Base-by-base conservation (phyloP, 1,140 invertebrate species). In the Hycleus phaleratus region DNA sequence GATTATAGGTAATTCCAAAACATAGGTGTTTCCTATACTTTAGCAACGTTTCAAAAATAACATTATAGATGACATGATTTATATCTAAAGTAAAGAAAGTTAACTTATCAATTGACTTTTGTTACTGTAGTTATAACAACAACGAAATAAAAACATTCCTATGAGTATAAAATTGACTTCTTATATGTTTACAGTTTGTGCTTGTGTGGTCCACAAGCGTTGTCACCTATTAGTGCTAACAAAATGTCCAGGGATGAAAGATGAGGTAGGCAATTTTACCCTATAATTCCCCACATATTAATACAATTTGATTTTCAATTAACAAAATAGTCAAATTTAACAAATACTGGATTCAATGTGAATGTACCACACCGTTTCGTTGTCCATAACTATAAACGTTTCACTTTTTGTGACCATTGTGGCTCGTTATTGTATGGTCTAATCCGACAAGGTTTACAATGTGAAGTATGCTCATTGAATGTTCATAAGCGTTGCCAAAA, bases 321-420 rank as follows among this genome's bases (percentile, higher is more conserved):
- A 10, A 42, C 26, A 32, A 46, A 11, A 46, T 73, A 82, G 75
- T 71, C 77, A 38, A 78, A 68, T 65, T 76, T 77, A 65, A 77
- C 79, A 68, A 87, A 85, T 46, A 85, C 90, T 73, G 81, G 97
- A 43, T 99, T 99, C 79, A 97, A 89, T 75, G 96, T 99, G 61
- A 98, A 99, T 77, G 84, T 99, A 59, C 97, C 97, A 52, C 97
- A 99, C 81, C 85, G 93, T 24, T 93, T 92, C 75, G 83, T 85
- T 46, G 83, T 90, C 59, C 97, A 98, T 77, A 98, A 85, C 70
- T 99, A 95, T 78, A 97, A 95, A 78, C 80, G 91, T 59, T 97
- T 97, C 74, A 98, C 97, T 38, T 99, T 99, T 78, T 99, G 97
- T 82, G 96, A 99, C 79, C 97, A 99, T 74, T 99, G 97, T 78